These are phyloP conservation scores for Bombus consobrinus DNA, from an alignment of 1,140 invertebrate genomes.

Conservation along the genomic window DNA sequence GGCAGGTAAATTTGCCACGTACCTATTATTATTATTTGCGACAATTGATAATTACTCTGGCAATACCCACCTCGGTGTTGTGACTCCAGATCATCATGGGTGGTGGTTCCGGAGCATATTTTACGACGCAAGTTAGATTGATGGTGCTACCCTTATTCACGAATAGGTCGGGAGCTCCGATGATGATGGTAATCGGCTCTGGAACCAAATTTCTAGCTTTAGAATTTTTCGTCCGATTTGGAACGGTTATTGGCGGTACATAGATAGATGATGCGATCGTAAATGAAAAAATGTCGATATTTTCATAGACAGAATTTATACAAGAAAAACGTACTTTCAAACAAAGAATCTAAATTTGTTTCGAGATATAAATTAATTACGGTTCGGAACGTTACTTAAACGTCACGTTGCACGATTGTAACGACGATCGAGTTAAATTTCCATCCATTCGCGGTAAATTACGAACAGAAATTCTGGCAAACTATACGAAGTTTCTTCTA, in stretches of 20 bases:
- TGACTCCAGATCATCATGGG: constrained; percentile 86
- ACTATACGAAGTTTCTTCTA: too few relatives aligned
- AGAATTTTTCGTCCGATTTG: neutral
- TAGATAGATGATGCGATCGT: neutral
- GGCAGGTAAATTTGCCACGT: neutral
- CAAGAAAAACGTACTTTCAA: neutral
- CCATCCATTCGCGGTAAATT: too few relatives aligned
- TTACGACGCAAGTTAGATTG: constrained; percentile 87
- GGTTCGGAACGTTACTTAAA: neutral
- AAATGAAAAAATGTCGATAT: neutral
- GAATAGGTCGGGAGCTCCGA: constrained; percentile 86
- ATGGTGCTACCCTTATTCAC: constrained; percentile 88
- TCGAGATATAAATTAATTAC: neutral
- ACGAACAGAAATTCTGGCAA: too few relatives aligned
- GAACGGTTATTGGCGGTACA: neutral
- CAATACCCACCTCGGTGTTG: constrained; percentile 84
- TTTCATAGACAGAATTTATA: neutral
- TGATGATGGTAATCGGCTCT: constrained; percentile 87
- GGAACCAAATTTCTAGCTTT: constrained; percentile 59
- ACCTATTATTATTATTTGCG: too few relatives aligned
- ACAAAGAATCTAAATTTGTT: too few relatives aligned
- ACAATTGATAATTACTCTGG: neutral
- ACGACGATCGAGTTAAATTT: too few relatives aligned
- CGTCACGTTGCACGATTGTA: neutral
- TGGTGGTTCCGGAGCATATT: constrained; percentile 86